Evolutionary conservation across 2,888 invertebrate species (phyloP), one percentile per base, ranked within the genome.

Genomic region (Eueremaeus valkanovi): DNA sequence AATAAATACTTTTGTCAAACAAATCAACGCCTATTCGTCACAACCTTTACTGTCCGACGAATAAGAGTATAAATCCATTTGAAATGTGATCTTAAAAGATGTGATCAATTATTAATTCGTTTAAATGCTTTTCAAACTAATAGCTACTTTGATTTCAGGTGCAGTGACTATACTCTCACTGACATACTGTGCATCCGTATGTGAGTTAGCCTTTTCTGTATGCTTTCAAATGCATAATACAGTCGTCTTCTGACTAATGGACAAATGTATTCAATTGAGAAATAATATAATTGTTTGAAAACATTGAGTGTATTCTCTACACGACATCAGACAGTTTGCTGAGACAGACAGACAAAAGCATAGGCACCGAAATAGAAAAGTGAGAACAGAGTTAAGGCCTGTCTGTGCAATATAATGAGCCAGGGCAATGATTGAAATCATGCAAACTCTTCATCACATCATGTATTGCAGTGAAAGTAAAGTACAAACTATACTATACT

Each of bases 81-180:
- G 70, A 70, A 70, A 70, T 70, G 45, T 45, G 70, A 70, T 70
- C 70, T 70, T 45, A 70, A 70, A 70, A 45, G 70, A 70, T 70
- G 31, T 70, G 21, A 70, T 40, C 70, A 40, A 70, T 70, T 70
- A 70, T 70, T 70, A 70, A 70, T 70, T 66, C 45, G 70, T 70
- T 63, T 66, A 1, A 66, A 66, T 66, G 66, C 66, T 58, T 29
- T 58, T 55, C 29, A 29, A n/a, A 45, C 42, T 24, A 13, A 45
- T 42, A 24, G 70, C 45, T 42, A 24, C 70, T 42, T 70, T 70
- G 70, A 70, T 70, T 70, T 70, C 70, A 70, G 70, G 70, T 70
- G 70, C 42, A 70, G 27, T 45, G 6, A 3, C 13, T 13, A 16
- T 13, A 2, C 13, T 3, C 58, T 58, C 18, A 16, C 58, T 58